phyloP scores from a whole-genome alignment of 1,140 invertebrate genomes.

The Mycetomoellerius zeteki region DNA sequence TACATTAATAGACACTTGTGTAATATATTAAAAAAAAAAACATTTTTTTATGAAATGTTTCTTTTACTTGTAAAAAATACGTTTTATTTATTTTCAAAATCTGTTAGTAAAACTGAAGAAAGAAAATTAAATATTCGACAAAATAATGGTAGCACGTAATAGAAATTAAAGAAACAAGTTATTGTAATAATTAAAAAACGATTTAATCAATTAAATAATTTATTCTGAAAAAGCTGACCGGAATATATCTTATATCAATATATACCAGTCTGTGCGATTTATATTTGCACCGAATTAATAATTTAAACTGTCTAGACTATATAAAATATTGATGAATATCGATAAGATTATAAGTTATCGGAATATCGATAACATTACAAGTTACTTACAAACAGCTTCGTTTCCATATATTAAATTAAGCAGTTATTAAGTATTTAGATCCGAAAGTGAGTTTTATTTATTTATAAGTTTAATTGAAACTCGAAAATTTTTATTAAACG shows the following conservation, averaged over 20 bases:
- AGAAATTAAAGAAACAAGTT: neutral
- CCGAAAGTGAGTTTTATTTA: neutral
- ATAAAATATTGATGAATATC: neutral
- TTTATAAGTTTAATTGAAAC: neutral
- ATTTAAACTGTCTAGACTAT: constrained; percentile 26
- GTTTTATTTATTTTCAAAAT: neutral
- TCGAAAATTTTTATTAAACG: neutral
- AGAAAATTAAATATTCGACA: neutral
- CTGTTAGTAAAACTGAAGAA: neutral
- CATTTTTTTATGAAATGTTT: neutral
- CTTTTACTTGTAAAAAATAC: neutral
- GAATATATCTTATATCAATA: neutral
- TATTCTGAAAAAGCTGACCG: neutral
- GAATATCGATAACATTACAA: too few relatives aligned
- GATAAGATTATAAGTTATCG: too few relatives aligned
- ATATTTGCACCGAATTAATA: neutral
- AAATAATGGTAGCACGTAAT: neutral
- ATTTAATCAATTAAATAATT: constrained; percentile 2
- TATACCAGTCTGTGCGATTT: neutral
- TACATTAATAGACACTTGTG: neutral
- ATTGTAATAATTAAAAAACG: neutral
- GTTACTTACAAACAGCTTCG: neutral
- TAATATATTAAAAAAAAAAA: neutral
- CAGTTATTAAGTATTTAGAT: too few relatives aligned
- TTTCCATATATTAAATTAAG: too few relatives aligned